Evolutionary conservation across 2,888 invertebrate species (phyloP).

Genomic region (Dryobota labecula): DNA sequence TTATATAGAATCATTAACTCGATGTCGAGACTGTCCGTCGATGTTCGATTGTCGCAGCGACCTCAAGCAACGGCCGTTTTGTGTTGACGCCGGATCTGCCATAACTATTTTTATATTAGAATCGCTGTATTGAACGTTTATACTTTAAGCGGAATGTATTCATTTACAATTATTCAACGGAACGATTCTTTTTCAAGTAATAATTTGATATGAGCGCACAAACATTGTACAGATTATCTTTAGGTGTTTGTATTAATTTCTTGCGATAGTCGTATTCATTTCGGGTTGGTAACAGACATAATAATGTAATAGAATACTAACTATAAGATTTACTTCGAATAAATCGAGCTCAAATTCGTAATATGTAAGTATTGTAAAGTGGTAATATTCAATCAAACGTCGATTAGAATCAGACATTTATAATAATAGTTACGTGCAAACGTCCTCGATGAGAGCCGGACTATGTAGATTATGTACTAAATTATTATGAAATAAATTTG

Average conservation of each 20-base stretch:
- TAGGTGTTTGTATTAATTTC: slow-evolving; percentile 79
- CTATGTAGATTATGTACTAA: slow-evolving; percentile 83
- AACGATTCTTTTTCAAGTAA: slow-evolving; percentile 80
- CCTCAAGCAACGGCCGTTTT: slow-evolving; percentile 79
- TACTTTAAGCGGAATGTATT: slow-evolving; percentile 79
- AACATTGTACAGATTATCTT: slow-evolving; percentile 86
- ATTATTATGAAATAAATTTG: slow-evolving; percentile 80
- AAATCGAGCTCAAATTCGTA: slow-evolving; percentile 90
- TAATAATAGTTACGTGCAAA: slow-evolving; percentile 83
- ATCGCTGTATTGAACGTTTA: slow-evolving; percentile 80
- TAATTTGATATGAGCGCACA: slow-evolving; percentile 89
- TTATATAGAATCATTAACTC: slow-evolving; percentile 81
- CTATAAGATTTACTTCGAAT: slow-evolving; percentile 87
- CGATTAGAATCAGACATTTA: slow-evolving; percentile 79
- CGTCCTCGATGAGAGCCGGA: slow-evolving; percentile 87
- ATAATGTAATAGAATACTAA: slow-evolving; percentile 75
- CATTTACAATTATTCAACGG: slow-evolving; percentile 80
- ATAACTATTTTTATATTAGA: slow-evolving; percentile 88
- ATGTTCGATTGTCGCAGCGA: slow-evolving; percentile 79
- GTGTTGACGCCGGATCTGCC: slow-evolving; percentile 82
- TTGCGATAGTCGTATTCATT: slow-evolving; percentile 77
- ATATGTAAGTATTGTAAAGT: slow-evolving; percentile 85
- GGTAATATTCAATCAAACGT: slow-evolving; percentile 80
- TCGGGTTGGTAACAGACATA: slow-evolving; percentile 71
- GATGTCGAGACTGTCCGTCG: slow-evolving; percentile 86